phyloP scores from a whole-genome alignment of 1,140 invertebrate species.

The Danaus melanippus region DNA sequence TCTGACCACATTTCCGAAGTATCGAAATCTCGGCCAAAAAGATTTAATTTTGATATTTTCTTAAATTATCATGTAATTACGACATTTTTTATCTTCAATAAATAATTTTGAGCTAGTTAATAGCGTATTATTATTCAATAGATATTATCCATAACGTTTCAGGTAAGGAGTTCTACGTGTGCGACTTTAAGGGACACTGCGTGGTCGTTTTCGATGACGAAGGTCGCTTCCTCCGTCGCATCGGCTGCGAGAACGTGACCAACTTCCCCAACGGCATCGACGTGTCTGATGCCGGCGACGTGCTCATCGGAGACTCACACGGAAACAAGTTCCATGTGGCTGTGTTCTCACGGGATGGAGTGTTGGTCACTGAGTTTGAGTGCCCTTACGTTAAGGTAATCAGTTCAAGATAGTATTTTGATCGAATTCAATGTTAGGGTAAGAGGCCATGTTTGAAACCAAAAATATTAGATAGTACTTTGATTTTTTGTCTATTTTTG shows the following conservation, averaged over 20 bases:
- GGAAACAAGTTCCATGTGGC: slow-evolving; percentile 98
- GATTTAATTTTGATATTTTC: no score
- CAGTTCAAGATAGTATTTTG: not conserved
- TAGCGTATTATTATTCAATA: not conserved
- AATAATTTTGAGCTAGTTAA: no score
- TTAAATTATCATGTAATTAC: no score
- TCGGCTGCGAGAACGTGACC: slow-evolving; percentile 95
- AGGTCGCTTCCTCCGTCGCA: slow-evolving; percentile 91
- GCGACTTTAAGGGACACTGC: slow-evolving; percentile 98
- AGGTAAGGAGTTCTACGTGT: slow-evolving; percentile 97
- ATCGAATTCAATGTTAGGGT: not conserved
- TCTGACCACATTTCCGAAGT: no score
- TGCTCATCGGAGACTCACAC: slow-evolving; percentile 97
- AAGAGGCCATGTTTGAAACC: no score
- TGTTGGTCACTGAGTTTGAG: slow-evolving; percentile 93
- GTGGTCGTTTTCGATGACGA: slow-evolving; percentile 96
- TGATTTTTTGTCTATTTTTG: no score
- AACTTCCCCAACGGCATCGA: slow-evolving; percentile 98
- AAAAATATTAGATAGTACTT: no score
- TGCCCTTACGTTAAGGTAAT: slow-evolving; percentile 94
- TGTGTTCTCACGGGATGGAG: slow-evolving; percentile 90
- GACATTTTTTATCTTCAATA: no score
- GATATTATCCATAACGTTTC: slow-evolving; percentile 27
- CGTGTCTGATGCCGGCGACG: slow-evolving; percentile 95
- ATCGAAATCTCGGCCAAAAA: no score